Evolutionary conservation across 2,888 invertebrate genomes (phyloP).

Genomic region (Oxyteleia sp.): DNA sequence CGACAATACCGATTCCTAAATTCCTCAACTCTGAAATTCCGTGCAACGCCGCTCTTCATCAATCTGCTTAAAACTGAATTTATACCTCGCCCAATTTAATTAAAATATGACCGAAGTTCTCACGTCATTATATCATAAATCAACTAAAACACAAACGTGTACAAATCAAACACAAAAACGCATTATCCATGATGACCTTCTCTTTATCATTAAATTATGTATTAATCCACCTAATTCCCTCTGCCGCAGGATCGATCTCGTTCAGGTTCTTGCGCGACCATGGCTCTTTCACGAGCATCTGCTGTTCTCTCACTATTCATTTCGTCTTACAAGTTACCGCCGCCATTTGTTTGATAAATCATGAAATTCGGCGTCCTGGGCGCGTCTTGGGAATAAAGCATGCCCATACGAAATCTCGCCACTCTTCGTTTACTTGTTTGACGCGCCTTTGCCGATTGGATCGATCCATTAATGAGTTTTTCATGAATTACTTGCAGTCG

Average conservation of each 20-base stretch:
- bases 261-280: background rate
- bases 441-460: background rate
- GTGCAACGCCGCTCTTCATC: background rate
- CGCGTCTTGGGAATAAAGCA: background rate
- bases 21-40: no score
- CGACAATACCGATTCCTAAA: no score
- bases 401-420: background rate
- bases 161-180: slow-evolving; percentile 7
- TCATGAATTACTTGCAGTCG: slow-evolving; percentile 47
- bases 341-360: slow-evolving; percentile 2
- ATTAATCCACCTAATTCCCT: slow-evolving; percentile 11
- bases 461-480: slow-evolving; percentile 32
- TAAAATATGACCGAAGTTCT: slow-evolving; percentile 6
- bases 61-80: slow-evolving; percentile 1
- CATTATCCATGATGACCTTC: background rate
- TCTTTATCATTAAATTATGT: background rate
- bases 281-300: slow-evolving; percentile 11
- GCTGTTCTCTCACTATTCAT: slow-evolving; percentile 8
- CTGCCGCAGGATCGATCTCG: background rate
- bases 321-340: background rate
- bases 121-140: slow-evolving; percentile 7
- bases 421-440: background rate
- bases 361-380: background rate
- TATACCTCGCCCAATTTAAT: slow-evolving; percentile 11
- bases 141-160: background rate